phyloP scores from a whole-genome alignment of 2,888 invertebrate genomes.

The Drosophila demipolita region DNA sequence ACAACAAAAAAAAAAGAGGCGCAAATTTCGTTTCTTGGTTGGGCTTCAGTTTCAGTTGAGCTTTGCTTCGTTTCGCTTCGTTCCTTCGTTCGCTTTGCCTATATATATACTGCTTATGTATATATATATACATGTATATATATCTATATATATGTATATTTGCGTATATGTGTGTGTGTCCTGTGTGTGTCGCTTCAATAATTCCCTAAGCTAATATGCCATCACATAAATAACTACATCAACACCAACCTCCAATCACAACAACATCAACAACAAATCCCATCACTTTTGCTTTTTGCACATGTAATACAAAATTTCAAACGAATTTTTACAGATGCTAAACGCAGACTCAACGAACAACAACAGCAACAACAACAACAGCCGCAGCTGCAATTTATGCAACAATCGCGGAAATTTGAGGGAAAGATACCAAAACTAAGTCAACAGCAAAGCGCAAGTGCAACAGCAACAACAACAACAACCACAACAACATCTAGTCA shows the following conservation, averaged over 20 bases:
- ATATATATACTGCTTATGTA: background rate
- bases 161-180: constrained; percentile 35
- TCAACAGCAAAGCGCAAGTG: constrained; percentile 54
- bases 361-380: constrained; percentile 54
- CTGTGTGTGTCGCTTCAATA: constrained; percentile 54
- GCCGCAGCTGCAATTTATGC: constrained; percentile 82
- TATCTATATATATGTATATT: background rate
- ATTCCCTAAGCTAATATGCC: constrained; percentile 48
- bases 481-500: constrained; percentile 55
- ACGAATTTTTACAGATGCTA: constrained; percentile 71
- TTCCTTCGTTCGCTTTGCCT: constrained; percentile 20
- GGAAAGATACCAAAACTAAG: constrained; percentile 85
- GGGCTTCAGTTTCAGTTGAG: constrained; percentile 42
- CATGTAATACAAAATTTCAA: constrained; percentile 42
- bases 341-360: constrained; percentile 73
- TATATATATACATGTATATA: constrained; percentile 7
- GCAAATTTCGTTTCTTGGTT: constrained; percentile 47
- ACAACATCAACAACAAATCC: constrained; percentile 36
- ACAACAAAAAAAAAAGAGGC: constrained; percentile 1
- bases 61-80: constrained; percentile 30
- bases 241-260: constrained; percentile 36
- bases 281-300: constrained; percentile 6
- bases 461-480: constrained; percentile 45
- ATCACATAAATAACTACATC: constrained; percentile 37
- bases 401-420: constrained; percentile 84